Percentiles rank a stretch among this genome's conserved stretches.
These are phyloP conservation scores for Axinella damicornis DNA, from an alignment of 37 sponge, comb jelly and placozoan genomes.

Conservation along the genomic window DNA sequence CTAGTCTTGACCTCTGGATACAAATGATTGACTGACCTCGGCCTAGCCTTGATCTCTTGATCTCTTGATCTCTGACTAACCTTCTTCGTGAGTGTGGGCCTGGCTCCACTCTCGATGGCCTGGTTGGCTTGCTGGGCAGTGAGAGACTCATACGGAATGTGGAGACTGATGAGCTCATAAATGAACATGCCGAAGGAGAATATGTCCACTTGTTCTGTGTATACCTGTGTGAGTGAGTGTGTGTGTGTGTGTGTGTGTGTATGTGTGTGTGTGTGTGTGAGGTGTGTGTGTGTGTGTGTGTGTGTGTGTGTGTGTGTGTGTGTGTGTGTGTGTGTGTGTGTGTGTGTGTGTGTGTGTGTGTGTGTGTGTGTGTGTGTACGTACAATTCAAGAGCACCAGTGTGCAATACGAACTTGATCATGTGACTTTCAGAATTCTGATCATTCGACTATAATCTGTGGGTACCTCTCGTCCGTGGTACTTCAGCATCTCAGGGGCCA, in stretches of 20 bases:
- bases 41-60: too few species aligned
- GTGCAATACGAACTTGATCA: too few species aligned
- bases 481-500: slow-evolving; percentile 89
- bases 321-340: background rate
- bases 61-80: slow-evolving; percentile 14
- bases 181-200: slow-evolving; percentile 87
- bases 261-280: background rate
- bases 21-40: too few species aligned
- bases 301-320: background rate
- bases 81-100: slow-evolving; percentile 72
- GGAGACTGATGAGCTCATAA: slow-evolving; percentile 87
- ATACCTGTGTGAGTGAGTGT: slow-evolving; percentile 18
- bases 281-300: background rate
- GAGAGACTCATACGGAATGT: slow-evolving; percentile 66
- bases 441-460: too few species aligned
- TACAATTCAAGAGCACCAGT: background rate
- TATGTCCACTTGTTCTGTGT: slow-evolving; percentile 78
- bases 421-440: too few species aligned
- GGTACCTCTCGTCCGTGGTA: slow-evolving; percentile 67
- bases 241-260: background rate
- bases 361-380: background rate
- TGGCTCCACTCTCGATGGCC: slow-evolving; percentile 65
- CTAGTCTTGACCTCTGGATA: too few species aligned
- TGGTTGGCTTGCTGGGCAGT: slow-evolving; percentile 72
- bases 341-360: slow-evolving; percentile 5